phyloP scores from a whole-genome alignment of 2,888 invertebrate genomes.

The Drosophila rellima region DNA sequence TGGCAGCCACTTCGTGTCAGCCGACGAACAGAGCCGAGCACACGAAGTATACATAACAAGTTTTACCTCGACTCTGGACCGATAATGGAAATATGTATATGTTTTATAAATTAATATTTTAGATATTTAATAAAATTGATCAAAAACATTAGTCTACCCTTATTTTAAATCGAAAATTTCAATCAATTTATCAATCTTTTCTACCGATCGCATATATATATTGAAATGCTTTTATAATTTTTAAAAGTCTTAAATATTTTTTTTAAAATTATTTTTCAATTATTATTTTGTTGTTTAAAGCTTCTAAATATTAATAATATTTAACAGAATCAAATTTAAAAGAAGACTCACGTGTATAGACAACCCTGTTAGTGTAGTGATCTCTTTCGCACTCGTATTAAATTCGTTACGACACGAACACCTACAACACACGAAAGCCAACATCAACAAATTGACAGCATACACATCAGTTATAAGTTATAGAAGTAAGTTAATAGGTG shows the following conservation, averaged over 20 bases:
- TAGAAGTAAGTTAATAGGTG: background rate
- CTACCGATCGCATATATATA: slow-evolving; percentile 19
- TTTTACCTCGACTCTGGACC: slow-evolving; percentile 29
- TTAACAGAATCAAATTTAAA: slow-evolving; percentile 3
- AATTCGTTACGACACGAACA: slow-evolving; percentile 26
- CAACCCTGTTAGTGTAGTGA: slow-evolving; percentile 46
- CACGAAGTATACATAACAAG: slow-evolving; percentile 58
- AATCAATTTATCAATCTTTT: background rate
- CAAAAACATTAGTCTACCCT: background rate
- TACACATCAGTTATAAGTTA: background rate
- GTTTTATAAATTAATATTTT: slow-evolving; percentile 5
- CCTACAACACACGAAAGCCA: background rate
- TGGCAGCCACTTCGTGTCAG: slow-evolving; percentile 75
- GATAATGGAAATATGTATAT: slow-evolving; percentile 48
- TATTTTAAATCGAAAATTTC: too few relatives aligned
- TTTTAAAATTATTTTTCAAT: too few relatives aligned
- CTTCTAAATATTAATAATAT: background rate
- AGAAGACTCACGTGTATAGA: slow-evolving; percentile 8
- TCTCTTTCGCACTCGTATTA: slow-evolving; percentile 44
- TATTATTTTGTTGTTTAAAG: background rate
- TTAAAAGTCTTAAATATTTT: background rate
- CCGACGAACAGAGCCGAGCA: slow-evolving; percentile 28
- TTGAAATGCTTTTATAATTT: background rate
- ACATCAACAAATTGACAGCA: background rate
- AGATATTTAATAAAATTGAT: background rate